A percentile compares a stretch with the other conserved stretches of the same genome.
These are phyloP conservation scores for Clepsis dumicolana DNA, from an alignment of 2,888 invertebrate genomes.

Conservation along the genomic window DNA sequence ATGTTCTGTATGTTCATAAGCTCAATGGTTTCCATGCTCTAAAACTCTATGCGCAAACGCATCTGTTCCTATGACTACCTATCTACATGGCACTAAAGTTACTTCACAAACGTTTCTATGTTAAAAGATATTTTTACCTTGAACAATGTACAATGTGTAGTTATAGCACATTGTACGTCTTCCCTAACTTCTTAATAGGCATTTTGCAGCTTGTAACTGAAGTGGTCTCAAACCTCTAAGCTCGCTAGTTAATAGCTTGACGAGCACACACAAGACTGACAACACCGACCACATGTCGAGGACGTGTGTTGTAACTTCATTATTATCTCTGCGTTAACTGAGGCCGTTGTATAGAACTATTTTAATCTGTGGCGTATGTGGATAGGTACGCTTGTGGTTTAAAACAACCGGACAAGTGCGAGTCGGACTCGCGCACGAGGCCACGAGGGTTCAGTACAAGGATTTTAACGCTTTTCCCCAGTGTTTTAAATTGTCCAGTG, in stretches of 20 bases:
- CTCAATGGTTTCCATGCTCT: too few relatives aligned
- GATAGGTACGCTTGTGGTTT: neutral
- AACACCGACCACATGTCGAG: slow-evolving; percentile 30
- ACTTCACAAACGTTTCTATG: neutral
- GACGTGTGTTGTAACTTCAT: slow-evolving; percentile 22
- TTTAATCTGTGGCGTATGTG: slow-evolving; percentile 2
- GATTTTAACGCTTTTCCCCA: too few relatives aligned
- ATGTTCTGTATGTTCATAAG: too few relatives aligned
- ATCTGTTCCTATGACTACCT: neutral
- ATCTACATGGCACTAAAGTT: neutral
- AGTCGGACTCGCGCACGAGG: too few relatives aligned
- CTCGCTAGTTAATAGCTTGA: neutral
- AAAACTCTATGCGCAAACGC: neutral
- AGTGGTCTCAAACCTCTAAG: neutral
- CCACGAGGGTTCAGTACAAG: too few relatives aligned
- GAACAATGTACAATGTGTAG: neutral
- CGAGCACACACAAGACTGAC: slow-evolving; percentile 15
- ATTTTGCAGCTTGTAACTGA: neutral
- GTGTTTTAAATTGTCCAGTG: too few relatives aligned
- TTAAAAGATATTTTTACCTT: neutral
- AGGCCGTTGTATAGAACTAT: slow-evolving; percentile 9
- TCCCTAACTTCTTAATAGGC: neutral
- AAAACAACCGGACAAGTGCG: too few relatives aligned
- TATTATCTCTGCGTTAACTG: slow-evolving; percentile 23
- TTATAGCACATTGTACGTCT: neutral